Percentiles rank a stretch among this genome's conserved stretches.
phyloP scores from a whole-genome alignment of 2,888 invertebrate species.

The Andrena flavipes region DNA sequence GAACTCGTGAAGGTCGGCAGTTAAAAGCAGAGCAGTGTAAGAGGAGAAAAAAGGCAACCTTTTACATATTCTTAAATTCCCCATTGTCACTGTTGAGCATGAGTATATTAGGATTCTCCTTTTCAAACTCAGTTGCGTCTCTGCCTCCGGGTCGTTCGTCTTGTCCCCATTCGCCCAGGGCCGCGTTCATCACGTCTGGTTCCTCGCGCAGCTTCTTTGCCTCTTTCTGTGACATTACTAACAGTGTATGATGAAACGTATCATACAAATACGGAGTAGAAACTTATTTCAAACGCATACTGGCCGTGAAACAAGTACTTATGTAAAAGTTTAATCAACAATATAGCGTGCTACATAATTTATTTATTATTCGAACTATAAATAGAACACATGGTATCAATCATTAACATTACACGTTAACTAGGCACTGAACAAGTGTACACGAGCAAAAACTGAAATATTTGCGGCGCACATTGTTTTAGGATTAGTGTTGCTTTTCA shows the following conservation, averaged over 20 bases:
- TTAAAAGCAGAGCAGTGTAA: slow-evolving; percentile 43
- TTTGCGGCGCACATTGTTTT: slow-evolving; percentile 14
- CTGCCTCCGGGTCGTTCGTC: slow-evolving; percentile 88
- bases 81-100: slow-evolving; percentile 90
- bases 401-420: slow-evolving; percentile 1
- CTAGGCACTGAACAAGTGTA: not conserved
- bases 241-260: slow-evolving; percentile 73
- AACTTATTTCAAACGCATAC: slow-evolving; percentile 34
- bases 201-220: slow-evolving; percentile 88
- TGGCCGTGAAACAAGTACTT: not conserved
- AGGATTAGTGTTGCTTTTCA: slow-evolving; percentile 58
- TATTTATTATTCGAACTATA: slow-evolving; percentile 27
- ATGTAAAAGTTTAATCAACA: slow-evolving; percentile 31
- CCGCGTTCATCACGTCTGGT: slow-evolving; percentile 90
- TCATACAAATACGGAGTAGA: slow-evolving; percentile 20
- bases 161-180: slow-evolving; percentile 91
- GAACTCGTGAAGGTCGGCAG: slow-evolving; percentile 21
- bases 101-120: slow-evolving; percentile 92
- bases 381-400: slow-evolving; percentile 15
- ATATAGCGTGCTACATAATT: slow-evolving; percentile 13
- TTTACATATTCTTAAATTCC: slow-evolving; percentile 91
- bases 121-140: slow-evolving; percentile 91
- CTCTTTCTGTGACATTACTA: slow-evolving; percentile 88
- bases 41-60: slow-evolving; percentile 12
- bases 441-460: slow-evolving; percentile 17